A percentile compares a stretch with the other conserved stretches of the same genome.
These are phyloP conservation scores for Bradypus variegatus DNA, from an alignment of 2,797 vertebrate species.

Conservation along the genomic window DNA sequence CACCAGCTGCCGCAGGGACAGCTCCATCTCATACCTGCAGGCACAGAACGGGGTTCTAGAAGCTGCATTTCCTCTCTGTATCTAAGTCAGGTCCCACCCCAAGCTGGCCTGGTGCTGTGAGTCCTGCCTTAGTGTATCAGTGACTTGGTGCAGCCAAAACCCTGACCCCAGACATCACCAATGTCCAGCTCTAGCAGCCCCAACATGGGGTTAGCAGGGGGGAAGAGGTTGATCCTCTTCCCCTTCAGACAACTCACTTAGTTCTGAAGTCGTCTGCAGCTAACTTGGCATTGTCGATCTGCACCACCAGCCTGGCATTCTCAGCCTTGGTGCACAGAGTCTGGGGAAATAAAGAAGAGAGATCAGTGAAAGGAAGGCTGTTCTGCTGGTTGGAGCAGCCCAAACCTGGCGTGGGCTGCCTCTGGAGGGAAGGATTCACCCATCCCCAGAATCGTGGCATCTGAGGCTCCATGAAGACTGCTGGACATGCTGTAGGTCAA, in stretches of 20 bases:
- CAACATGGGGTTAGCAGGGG: rapidly evolving
- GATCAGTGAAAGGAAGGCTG: not conserved
- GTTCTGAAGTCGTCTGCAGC: slow-evolving; percentile 62
- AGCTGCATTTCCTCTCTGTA: not conserved
- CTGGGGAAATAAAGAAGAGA: slow-evolving; percentile 64
- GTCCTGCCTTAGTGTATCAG: not conserved
- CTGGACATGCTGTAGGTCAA: not conserved
- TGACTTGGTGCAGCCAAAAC: not conserved
- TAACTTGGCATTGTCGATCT: slow-evolving; percentile 66
- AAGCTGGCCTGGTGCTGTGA: not conserved
- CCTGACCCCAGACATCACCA: not conserved
- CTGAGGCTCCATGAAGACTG: not conserved
- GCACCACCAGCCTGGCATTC: slow-evolving; percentile 61
- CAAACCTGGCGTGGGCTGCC: not conserved
- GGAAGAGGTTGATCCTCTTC: not conserved
- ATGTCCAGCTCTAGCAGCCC: not conserved
- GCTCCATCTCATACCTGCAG: slow-evolving; percentile 62
- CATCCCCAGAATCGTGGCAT: not conserved
- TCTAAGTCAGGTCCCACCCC: not conserved
- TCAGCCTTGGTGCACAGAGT: slow-evolving; percentile 69
- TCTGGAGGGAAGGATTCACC: not conserved
- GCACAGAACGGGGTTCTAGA: not conserved
- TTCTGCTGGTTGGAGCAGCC: not conserved
- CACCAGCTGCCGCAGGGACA: slow-evolving; percentile 64
- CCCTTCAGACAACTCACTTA: slow-evolving; percentile 54